These are phyloP conservation scores for Drosophila aff. DNA, from an alignment of 1,140 invertebrate genomes.

Conservation along the genomic window DNA sequence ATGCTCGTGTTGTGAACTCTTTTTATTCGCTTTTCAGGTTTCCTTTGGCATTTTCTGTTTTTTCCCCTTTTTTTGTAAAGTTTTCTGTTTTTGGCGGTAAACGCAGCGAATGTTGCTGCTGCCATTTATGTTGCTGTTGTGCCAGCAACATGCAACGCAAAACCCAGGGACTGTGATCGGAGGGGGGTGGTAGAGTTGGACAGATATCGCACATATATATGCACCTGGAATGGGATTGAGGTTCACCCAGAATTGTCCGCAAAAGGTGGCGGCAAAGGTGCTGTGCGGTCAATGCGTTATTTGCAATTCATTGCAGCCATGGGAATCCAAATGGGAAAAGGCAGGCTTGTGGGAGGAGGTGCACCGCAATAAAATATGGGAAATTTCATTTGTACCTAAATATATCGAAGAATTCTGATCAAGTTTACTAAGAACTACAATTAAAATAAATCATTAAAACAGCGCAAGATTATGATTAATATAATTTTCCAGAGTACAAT, in stretches of 20 bases:
- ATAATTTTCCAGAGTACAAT: not conserved
- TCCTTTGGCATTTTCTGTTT: slow-evolving; percentile 35
- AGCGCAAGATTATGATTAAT: not conserved
- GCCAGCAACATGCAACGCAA: slow-evolving; percentile 53
- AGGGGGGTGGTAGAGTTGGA: slow-evolving; percentile 24
- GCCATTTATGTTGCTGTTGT: slow-evolving; percentile 66
- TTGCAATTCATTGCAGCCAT: slow-evolving; percentile 78
- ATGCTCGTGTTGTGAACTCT: slow-evolving; percentile 75
- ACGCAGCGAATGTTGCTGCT: slow-evolving; percentile 75
- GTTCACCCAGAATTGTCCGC: slow-evolving; percentile 68
- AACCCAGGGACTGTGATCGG: slow-evolving; percentile 1
- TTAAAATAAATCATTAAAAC: not conserved
- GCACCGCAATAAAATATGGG: not conserved
- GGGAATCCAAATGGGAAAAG: slow-evolving; percentile 57
- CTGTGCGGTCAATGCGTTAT: slow-evolving; percentile 80
- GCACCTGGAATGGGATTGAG: slow-evolving; percentile 42
- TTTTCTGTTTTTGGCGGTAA: slow-evolving; percentile 79
- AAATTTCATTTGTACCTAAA: not conserved
- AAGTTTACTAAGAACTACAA: not conserved
- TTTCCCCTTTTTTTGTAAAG: slow-evolving; percentile 37
- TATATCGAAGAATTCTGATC: not conserved
- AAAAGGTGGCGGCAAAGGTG: slow-evolving; percentile 81
- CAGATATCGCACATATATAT: slow-evolving; percentile 61
- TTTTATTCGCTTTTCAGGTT: slow-evolving; percentile 37
- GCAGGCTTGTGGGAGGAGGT: slow-evolving; percentile 1